Conservation (phyloP, 1,140 invertebrate genomes). For the Habropoda laboriosa region DNA sequence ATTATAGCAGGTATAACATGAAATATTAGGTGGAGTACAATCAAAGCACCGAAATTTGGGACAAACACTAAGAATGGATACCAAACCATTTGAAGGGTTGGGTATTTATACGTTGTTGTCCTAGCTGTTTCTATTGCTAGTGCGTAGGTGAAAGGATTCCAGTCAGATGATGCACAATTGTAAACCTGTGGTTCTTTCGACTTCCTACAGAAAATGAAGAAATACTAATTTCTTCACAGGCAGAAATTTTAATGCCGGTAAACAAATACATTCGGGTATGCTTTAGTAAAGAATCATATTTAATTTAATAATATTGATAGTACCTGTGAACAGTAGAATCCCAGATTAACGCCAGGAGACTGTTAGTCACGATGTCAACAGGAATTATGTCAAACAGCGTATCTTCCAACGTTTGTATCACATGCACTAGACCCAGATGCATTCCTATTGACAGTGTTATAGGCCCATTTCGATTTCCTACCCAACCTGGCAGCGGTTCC, state of each 20-base stretch:
- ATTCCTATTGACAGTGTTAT: conserved; percentile 81
- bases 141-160: not conserved
- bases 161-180: conserved; percentile 83
- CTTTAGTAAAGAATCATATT: too few species aligned
- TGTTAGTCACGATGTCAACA: conserved; percentile 91
- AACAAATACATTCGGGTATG: not conserved
- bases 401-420: conserved; percentile 77
- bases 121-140: fast-evolving
- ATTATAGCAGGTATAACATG: conserved; percentile 85
- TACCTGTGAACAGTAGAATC: conserved; percentile 83
- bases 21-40: conserved; percentile 75
- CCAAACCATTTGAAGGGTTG: conserved; percentile 47
- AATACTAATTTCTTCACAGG: not conserved
- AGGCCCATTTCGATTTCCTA: conserved; percentile 89
- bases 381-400: conserved; percentile 86
- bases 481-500: conserved; percentile 88
- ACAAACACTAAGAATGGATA: conserved; percentile 49
- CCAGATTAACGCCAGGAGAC: conserved; percentile 88
- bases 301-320: not conserved
- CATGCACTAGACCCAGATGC: conserved; percentile 86
- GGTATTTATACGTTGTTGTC: fast-evolving
- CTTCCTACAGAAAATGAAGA: conserved; percentile 53
- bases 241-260: too few species aligned
- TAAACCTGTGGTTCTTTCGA: conserved; percentile 81
- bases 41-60: conserved; percentile 59